A percentile compares a stretch with the other conserved stretches of the same genome.
Conservation (phyloP, 1,140 invertebrate genomes). For the Amyelois transitella region DNA sequence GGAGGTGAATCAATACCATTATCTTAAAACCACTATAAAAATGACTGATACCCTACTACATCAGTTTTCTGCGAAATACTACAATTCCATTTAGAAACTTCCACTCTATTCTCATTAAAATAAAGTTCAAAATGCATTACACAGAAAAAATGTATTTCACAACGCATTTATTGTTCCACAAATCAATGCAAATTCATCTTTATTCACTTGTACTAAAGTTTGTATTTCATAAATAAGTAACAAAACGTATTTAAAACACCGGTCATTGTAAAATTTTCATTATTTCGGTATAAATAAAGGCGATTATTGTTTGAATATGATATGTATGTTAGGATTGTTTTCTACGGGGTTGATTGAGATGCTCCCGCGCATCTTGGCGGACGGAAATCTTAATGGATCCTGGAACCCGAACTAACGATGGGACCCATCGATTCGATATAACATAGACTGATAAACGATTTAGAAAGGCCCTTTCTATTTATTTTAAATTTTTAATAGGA, state of each 20-base stretch:
- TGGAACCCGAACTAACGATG: constrained; percentile 65
- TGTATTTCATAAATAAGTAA: background rate
- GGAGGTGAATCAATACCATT: constrained; percentile 68
- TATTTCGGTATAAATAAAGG: background rate
- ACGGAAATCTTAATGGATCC: constrained; percentile 71
- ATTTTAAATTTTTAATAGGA: too few species aligned
- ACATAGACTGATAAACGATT: constrained; percentile 35
- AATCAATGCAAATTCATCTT: background rate
- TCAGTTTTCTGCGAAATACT: constrained; percentile 43
- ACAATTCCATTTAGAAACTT: background rate
- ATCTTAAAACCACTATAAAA: constrained; percentile 68
- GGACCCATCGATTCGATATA: constrained; percentile 57
- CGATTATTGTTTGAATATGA: constrained; percentile 7
- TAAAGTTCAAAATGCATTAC: background rate
- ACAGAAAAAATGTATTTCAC: background rate
- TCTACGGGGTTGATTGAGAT: constrained; percentile 18
- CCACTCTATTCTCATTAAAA: background rate
- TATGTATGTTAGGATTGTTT: constrained; percentile 11
- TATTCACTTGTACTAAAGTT: background rate
- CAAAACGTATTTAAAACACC: background rate
- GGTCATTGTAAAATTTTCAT: constrained; percentile 10
- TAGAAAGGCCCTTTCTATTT: background rate
- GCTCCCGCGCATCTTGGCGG: constrained; percentile 63
- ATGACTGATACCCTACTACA: constrained; percentile 52
- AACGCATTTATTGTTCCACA: background rate